Evolutionary conservation across 1,140 invertebrate species (phyloP).

Genomic region (Araneus ventricosus): DNA sequence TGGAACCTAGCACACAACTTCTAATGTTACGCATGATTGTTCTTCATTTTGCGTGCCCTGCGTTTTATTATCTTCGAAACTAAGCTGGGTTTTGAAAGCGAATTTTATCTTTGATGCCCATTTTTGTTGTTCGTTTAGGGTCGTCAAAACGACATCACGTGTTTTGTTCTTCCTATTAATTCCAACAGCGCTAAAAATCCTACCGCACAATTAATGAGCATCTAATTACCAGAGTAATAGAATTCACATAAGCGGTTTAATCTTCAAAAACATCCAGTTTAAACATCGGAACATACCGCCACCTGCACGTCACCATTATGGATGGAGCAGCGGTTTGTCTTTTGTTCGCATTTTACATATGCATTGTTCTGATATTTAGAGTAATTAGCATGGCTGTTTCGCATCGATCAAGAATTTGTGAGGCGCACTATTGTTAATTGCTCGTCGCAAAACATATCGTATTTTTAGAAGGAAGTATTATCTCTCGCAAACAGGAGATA

Average conservation of each 20-base stretch:
- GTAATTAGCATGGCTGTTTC: not conserved
- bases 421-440: not conserved
- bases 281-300: slow-evolving; percentile 5
- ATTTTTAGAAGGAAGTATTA: no score
- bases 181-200: not conserved
- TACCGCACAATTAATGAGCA: not conserved
- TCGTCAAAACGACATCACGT: not conserved
- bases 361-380: slow-evolving; percentile 8
- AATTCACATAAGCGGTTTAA: not conserved
- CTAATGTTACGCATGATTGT: no score
- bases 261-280: slow-evolving; percentile 28
- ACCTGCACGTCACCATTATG: slow-evolving; percentile 17
- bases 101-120: not conserved
- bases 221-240: not conserved
- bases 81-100: not conserved
- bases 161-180: not conserved
- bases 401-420: not conserved
- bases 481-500: no score
- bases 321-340: not conserved
- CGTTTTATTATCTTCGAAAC: not conserved
- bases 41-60: no score
- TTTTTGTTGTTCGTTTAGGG: not conserved
- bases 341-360: not conserved
- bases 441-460: not conserved
- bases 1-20: no score